Percentiles rank a stretch among this genome's conserved stretches.
These are phyloP conservation scores for Furnarius figulus DNA, from an alignment of 2,113 vertebrate species.

Conservation along the genomic window DNA sequence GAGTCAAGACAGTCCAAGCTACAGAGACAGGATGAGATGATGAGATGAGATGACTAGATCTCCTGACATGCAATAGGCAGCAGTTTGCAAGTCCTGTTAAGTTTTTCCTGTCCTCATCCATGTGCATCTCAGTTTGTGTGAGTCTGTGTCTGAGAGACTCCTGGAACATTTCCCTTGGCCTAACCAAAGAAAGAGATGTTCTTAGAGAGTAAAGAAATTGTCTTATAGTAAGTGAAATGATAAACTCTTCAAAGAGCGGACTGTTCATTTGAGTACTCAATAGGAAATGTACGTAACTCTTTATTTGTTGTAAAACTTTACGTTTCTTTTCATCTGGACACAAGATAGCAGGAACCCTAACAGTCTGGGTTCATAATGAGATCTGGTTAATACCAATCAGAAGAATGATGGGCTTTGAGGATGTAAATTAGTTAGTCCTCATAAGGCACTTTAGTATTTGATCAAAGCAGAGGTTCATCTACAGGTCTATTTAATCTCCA, in stretches of 20 bases:
- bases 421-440: neutral
- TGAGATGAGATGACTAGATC: neutral
- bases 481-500: neutral
- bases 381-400: neutral
- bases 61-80: neutral
- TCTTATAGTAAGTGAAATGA: fast-evolving
- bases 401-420: neutral
- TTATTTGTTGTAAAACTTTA: neutral
- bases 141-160: neutral
- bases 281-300: neutral
- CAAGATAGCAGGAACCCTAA: neutral
- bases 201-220: neutral
- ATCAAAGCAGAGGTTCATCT: neutral
- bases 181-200: neutral
- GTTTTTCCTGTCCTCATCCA: neutral
- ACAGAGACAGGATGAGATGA: neutral
- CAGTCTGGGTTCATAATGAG: neutral
- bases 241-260: neutral
- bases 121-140: neutral
- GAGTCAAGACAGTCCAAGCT: neutral
- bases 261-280: neutral
- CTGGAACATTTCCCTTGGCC: neutral
- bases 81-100: neutral
- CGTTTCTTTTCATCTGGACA: neutral
- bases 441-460: neutral